Evolutionary conservation across 2,113 vertebrate species (phyloP), one percentile per base, ranked within the genome.

Genomic region (Cyanoderma ruficeps): DNA sequence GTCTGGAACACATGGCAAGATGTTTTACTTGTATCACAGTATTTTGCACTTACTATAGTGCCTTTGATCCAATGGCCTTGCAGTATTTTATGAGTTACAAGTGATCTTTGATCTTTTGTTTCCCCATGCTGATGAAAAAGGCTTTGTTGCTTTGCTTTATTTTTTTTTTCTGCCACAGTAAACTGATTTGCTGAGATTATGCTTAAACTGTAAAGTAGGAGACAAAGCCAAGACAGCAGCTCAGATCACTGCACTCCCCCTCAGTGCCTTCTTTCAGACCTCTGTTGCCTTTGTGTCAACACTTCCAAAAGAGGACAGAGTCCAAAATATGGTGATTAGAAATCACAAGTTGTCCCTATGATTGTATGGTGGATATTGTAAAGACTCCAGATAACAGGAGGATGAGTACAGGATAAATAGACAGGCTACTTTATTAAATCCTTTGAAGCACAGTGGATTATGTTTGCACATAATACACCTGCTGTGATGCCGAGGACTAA

Each of bases 381-480:
- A 87, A 80, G 68, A 53, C 33, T 44, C n/a, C 68, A 59, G 75
- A 37, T 52, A 93, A 81, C 41, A 87, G 86, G 63, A 90, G 52
- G 71, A 90, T 75, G 68, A 65, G 37, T 41, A 46, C 1, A 9
- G 56, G 31, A 86, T 89, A 75, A 93, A 86, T 49, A 53, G 19
- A 65, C 47, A 37, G 71, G 46, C 88, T 67, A 41, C 68, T 9
- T 78, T 75, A 83, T 90, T 92, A 89, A 92, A 69, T 22, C 47
- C 37, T 90, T 93, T 86, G 90, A 94, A 93, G 92, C 68, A 60
- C 37, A 13, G 60, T 69, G 79, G 68, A 78, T 96, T 90, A 42
- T 64, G 69, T 93, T 91, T 84, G 80, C 64, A 31, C 46, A 28
- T 75, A 84, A 81, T 71, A 68, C 60, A 95, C 93, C 86, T 90